These are phyloP conservation scores for Ceratina japonica DNA, from an alignment of 1,140 invertebrate species.

Conservation along the genomic window DNA sequence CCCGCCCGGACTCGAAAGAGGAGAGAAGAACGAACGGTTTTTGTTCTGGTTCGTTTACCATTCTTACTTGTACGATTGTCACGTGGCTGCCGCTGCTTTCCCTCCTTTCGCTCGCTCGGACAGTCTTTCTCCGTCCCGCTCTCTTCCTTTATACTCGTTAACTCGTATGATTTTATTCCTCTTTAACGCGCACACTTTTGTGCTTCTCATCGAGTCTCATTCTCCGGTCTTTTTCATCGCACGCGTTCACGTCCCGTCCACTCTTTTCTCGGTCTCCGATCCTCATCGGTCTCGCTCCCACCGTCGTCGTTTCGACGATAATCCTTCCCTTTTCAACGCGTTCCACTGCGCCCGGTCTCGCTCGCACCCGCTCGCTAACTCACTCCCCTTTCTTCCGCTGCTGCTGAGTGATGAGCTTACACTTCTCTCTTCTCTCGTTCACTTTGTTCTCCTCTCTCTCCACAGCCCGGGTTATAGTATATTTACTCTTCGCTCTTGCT, in stretches of 20 bases:
- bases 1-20: background rate
- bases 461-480: background rate
- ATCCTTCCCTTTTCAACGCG: background rate
- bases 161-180: constrained; percentile 19
- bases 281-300: background rate
- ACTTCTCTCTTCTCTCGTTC: constrained; percentile 8
- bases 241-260: constrained; percentile 21
- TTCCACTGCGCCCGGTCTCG: background rate
- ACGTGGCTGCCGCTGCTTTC: constrained; percentile 19
- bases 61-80: constrained; percentile 42
- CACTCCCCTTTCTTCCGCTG: background rate
- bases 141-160: background rate
- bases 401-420: constrained; percentile 10
- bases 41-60: constrained; percentile 48
- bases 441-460: background rate
- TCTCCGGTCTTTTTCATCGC: constrained; percentile 9
- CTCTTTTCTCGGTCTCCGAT: background rate
- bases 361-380: constrained; percentile 6
- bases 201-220: constrained; percentile 27
- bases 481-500: constrained; percentile 23
- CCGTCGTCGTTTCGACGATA: background rate
- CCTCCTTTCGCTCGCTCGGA: background rate
- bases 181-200: constrained; percentile 27
- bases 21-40: constrained; percentile 6
- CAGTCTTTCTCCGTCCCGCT: background rate